These are phyloP conservation scores for Drosophila incognita DNA, from an alignment of 2,888 invertebrate genomes.

Conservation along the genomic window DNA sequence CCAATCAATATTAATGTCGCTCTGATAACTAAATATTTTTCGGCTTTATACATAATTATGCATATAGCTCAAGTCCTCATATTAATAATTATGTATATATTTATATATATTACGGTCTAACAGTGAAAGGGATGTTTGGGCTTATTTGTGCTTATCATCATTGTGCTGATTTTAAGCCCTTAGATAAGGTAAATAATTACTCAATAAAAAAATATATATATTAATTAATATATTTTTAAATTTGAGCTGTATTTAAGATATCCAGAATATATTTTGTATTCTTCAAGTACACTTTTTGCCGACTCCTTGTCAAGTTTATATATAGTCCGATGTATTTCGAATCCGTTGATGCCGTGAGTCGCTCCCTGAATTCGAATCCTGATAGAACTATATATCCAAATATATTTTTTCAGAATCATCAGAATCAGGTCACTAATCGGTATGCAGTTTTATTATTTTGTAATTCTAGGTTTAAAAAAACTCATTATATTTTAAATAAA, in stretches of 20 bases:
- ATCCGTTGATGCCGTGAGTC: background rate
- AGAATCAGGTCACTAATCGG: background rate
- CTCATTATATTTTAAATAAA: background rate
- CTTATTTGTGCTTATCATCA: background rate
- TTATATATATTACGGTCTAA: background rate
- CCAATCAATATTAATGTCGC: conserved; percentile 41
- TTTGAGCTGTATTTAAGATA: background rate
- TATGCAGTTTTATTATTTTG: background rate
- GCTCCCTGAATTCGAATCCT: background rate
- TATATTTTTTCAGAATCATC: background rate
- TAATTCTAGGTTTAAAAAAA: background rate
- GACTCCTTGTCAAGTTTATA: too few relatives aligned
- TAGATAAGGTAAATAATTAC: background rate
- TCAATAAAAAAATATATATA: background rate
- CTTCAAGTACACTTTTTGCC: background rate
- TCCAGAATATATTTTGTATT: background rate
- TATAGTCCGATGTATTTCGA: background rate
- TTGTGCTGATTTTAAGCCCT: too few relatives aligned
- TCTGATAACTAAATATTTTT: conserved; percentile 26
- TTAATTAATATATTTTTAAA: background rate
- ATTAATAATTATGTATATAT: background rate
- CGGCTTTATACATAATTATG: background rate
- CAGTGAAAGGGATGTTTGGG: background rate
- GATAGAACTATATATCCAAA: background rate
- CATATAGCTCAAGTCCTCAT: background rate